A percentile compares a stretch with the other conserved stretches of the same genome.
These are phyloP conservation scores for Anoplopoma fimbria DNA, from an alignment of 2,113 vertebrate genomes.

Conservation along the genomic window DNA sequence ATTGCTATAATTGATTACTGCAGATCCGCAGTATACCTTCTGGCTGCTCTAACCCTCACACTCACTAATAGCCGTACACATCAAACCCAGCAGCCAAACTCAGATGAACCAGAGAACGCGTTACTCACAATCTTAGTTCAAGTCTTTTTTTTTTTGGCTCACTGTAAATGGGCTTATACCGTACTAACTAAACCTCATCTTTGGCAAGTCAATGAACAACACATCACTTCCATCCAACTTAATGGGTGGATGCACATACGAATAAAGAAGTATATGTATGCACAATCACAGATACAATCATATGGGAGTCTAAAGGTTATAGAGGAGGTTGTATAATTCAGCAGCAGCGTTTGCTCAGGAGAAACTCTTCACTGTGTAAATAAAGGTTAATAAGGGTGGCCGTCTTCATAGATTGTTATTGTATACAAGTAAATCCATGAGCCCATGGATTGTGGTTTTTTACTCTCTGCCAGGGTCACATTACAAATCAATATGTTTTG, in stretches of 20 bases:
- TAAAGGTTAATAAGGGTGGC: constrained; percentile 56
- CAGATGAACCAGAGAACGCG: constrained; percentile 14
- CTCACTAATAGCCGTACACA: constrained; percentile 24
- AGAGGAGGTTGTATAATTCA: constrained; percentile 1
- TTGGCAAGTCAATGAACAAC: constrained; percentile 25
- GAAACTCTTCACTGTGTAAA: constrained; percentile 36
- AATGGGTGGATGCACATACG: neutral
- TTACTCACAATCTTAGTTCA: neutral
- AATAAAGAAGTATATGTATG: neutral
- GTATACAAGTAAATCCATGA: constrained; percentile 58
- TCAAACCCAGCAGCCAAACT: constrained; percentile 29
- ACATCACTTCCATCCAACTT: neutral
- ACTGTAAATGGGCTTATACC: neutral
- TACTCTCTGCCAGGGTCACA: constrained; percentile 34
- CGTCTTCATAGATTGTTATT: constrained; percentile 37
- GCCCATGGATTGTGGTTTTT: constrained; percentile 59
- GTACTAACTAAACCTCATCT: constrained; percentile 15
- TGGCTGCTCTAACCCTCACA: constrained; percentile 19
- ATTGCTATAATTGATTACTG: constrained; percentile 49
- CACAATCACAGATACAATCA: constrained; percentile 13
- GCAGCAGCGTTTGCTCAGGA: constrained; percentile 6
- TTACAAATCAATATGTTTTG: constrained; percentile 77
- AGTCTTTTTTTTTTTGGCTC: neutral
- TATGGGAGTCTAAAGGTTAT: constrained; percentile 27
- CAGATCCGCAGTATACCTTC: constrained; percentile 36